A percentile compares a stretch with the other conserved stretches of the same genome.
phyloP scores from a whole-genome alignment of 1,140 invertebrate species.

The Papilio aristodemus region DNA sequence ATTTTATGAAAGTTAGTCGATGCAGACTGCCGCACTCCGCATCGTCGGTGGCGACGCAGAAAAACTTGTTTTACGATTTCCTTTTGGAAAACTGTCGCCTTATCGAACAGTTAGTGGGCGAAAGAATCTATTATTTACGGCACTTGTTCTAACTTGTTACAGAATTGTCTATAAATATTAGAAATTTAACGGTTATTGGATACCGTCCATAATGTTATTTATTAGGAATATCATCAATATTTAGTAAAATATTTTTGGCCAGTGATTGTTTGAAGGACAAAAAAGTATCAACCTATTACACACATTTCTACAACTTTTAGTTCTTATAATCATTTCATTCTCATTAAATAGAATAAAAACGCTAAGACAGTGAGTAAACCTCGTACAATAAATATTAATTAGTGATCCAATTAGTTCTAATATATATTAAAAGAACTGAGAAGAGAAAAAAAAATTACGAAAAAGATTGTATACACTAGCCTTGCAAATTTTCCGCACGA shows the following conservation, averaged over 20 bases:
- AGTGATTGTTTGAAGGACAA: too few relatives aligned
- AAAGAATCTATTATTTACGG: slow-evolving; percentile 74
- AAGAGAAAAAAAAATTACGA: slow-evolving; percentile 31
- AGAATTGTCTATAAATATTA: slow-evolving; percentile 51
- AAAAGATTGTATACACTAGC: slow-evolving; percentile 40
- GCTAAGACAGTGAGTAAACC: too few relatives aligned
- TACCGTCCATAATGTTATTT: slow-evolving; percentile 7
- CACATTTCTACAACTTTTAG: too few relatives aligned
- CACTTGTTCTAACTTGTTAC: slow-evolving; percentile 60
- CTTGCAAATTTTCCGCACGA: slow-evolving; percentile 68
- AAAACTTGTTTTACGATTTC: slow-evolving; percentile 79
- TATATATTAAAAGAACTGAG: too few relatives aligned
- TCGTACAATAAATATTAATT: too few relatives aligned
- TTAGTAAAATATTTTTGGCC: too few relatives aligned
- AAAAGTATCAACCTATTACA: too few relatives aligned
- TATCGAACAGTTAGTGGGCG: slow-evolving; percentile 60
- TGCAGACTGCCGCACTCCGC: slow-evolving; percentile 42
- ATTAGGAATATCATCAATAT: not conserved
- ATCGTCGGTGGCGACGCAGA: slow-evolving; percentile 53
- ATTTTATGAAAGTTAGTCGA: slow-evolving; percentile 36
- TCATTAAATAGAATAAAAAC: too few relatives aligned
- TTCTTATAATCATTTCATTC: too few relatives aligned
- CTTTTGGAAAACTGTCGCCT: slow-evolving; percentile 55
- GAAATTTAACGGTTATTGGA: slow-evolving; percentile 43
- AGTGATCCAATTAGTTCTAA: too few relatives aligned